Base-by-base conservation (phyloP, 2,113 vertebrate genomes). In the Ciconia boyciana region DNA sequence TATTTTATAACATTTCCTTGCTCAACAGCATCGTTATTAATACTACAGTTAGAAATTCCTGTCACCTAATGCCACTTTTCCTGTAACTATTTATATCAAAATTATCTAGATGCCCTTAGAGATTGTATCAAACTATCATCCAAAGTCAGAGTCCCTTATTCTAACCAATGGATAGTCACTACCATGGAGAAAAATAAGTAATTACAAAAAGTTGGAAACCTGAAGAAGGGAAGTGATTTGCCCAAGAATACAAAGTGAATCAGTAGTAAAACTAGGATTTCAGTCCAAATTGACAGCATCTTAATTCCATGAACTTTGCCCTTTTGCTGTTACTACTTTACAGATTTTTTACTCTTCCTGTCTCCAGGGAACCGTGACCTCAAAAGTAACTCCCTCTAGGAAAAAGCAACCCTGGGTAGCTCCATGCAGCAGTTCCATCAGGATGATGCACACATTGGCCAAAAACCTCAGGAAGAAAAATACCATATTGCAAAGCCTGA, bases 381-480 rank as follows among this genome's bases (percentile, higher is more conserved):
- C n/a, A n/a, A 76, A 79, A 80, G 18, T 32, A 93, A 83, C 29
- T 43, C 19, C 15, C 8, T n/a, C 32, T 6, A 74, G 54, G 25
- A 72, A 94, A 93, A 76, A n/a, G 22, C 66, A 86, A 8, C 18
- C n/a, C 32, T 44, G 4, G 8, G 34, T 22, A 66, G 34, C 28
- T 55, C 17, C n/a, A 43, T 1, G 3, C 25, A 93, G 65, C 39
- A 81, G 20, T 41, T 92, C 64, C 15, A 4, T 2, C 3, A 78
- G 25, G 36, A 78, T 10, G 13, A 82, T 48, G 18, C 55, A 82
- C 0, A 0, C 0, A 0, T 3, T 34, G 1, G 1, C 15, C 34
- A 68, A 65, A 88, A 83, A 41, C 14, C 58, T 74, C 76, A 75
- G 10, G 25, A 83, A 51, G 8, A 62, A 9, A 81, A 95, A 82